phyloP scores from a whole-genome alignment of 2,113 vertebrate species.

The Circaetus gallicus region DNA sequence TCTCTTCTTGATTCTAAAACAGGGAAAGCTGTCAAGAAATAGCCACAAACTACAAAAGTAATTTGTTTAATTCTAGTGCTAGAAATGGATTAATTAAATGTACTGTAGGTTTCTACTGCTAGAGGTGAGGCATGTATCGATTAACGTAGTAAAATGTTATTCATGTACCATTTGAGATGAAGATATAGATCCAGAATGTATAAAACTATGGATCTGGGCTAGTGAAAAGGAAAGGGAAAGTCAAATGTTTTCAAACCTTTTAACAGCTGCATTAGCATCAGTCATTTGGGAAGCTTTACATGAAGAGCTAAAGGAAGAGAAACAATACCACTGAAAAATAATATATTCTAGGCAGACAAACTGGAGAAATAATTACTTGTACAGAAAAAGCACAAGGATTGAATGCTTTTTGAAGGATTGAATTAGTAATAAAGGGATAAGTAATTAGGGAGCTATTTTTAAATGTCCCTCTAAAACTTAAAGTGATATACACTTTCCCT shows the following conservation, averaged over 20 bases:
- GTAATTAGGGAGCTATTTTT: neutral
- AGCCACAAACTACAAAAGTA: neutral
- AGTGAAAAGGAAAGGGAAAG: neutral
- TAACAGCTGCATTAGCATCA: neutral
- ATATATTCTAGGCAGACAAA: neutral
- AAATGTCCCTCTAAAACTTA: neutral
- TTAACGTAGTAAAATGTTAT: neutral
- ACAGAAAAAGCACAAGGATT: neutral
- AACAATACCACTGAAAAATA: neutral
- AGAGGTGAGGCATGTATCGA: neutral
- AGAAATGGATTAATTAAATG: neutral
- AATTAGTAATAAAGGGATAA: neutral
- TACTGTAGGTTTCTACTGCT: neutral
- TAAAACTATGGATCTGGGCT: neutral
- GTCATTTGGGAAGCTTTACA: neutral
- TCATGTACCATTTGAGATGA: neutral
- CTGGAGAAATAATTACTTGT: neutral
- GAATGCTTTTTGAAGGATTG: neutral
- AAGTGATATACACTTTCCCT: neutral
- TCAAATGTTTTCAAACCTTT: neutral
- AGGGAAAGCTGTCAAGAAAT: neutral
- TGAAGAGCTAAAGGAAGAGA: neutral
- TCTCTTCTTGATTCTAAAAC: neutral
- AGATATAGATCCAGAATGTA: neutral
- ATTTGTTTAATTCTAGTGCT: neutral